These are phyloP conservation scores for Chymomyza procnemis DNA, from an alignment of 2,888 invertebrate genomes.

Conservation along the genomic window DNA sequence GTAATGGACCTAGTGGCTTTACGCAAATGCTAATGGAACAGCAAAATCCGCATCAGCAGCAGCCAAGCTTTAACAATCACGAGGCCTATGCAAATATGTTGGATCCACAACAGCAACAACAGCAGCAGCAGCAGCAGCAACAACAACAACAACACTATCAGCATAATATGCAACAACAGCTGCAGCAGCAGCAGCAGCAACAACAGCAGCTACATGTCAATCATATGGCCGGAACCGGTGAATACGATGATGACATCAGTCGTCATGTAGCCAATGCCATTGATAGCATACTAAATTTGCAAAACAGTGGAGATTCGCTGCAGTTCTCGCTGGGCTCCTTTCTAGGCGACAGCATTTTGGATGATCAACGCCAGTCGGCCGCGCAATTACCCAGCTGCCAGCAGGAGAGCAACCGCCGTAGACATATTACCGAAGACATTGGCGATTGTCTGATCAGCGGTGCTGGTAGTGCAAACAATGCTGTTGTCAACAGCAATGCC, in stretches of 20 bases:
- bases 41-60: conserved; percentile 63
- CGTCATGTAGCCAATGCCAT: conserved; percentile 89
- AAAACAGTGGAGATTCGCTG: conserved; percentile 79
- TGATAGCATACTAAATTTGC: conserved; percentile 87
- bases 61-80: conserved; percentile 63
- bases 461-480: conserved; percentile 49
- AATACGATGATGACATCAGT: conserved; percentile 83
- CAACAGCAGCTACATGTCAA: conserved; percentile 61
- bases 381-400: conserved; percentile 56
- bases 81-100: conserved; percentile 53
- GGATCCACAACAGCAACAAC: conserved; percentile 53
- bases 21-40: conserved; percentile 67
- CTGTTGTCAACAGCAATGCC: conserved; percentile 63
- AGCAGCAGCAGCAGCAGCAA: conserved; percentile 61
- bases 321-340: conserved; percentile 78
- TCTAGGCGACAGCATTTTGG: conserved; percentile 76
- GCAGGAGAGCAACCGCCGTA: conserved; percentile 55
- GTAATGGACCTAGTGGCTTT: conserved; percentile 57
- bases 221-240: conserved; percentile 63
- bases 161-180: conserved; percentile 45
- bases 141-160: conserved; percentile 45
- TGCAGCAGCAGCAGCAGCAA: conserved; percentile 66
- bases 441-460: conserved; percentile 77
- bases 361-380: conserved; percentile 69
- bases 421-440: conserved; percentile 74